A percentile compares a stretch with the other conserved stretches of the same genome.
phyloP scores from a whole-genome alignment of 2,113 vertebrate genomes.

The Hemicordylus capensis region DNA sequence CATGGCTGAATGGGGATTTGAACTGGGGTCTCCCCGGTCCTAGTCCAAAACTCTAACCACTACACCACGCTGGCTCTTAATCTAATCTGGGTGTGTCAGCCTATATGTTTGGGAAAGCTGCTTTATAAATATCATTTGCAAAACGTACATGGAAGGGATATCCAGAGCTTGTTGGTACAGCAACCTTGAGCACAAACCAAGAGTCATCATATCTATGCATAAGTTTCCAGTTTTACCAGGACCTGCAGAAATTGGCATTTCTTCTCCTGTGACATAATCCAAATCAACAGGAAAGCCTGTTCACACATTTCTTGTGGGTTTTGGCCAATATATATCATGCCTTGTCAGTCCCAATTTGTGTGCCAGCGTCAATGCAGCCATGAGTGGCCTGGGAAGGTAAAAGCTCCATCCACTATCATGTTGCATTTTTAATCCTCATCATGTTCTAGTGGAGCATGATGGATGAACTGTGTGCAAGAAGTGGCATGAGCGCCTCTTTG shows the following conservation, averaged over 20 bases:
- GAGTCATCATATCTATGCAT: not conserved
- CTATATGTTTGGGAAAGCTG: not conserved
- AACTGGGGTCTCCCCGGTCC: no score
- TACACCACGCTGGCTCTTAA: no score
- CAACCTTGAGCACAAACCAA: not conserved
- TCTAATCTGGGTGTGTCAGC: no score
- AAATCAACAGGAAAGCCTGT: constrained; percentile 3
- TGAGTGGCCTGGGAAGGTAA: constrained; percentile 32
- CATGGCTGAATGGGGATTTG: no score
- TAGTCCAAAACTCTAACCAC: no score
- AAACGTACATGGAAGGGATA: not conserved
- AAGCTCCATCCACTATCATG: constrained; percentile 38
- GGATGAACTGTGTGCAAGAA: constrained; percentile 66
- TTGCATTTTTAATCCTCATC: constrained; percentile 62
- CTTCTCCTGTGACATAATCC: constrained; percentile 15
- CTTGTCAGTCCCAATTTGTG: constrained; percentile 23
- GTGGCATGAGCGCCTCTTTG: constrained; percentile 68
- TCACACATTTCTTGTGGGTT: not conserved
- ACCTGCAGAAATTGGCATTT: not conserved
- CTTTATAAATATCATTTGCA: not conserved
- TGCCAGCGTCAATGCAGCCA: constrained; percentile 9
- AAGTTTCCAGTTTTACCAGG: not conserved
- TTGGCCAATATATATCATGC: constrained; percentile 14
- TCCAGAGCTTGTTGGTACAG: not conserved
- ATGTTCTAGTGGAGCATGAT: constrained; percentile 61